Conservation (phyloP, 37 sponge, comb jelly and placozoan genomes). For the Dysidea cf. avara region DNA sequence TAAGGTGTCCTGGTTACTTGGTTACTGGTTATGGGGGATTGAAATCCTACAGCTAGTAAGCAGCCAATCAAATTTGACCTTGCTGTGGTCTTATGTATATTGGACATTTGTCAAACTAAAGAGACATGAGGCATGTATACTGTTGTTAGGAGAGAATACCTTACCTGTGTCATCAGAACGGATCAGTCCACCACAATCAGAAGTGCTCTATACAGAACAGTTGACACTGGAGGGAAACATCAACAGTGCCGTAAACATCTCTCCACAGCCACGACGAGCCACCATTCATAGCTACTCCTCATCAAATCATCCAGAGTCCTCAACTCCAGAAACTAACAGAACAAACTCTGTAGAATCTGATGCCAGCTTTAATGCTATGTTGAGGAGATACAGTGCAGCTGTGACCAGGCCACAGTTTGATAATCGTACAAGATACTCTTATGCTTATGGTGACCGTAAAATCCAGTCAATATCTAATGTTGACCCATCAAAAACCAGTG, state of each 20-base stretch:
- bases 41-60: too few species aligned
- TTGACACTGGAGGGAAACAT: too few species aligned
- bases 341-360: not conserved
- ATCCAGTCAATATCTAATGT: not conserved
- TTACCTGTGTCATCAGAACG: too few species aligned
- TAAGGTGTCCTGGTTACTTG: too few species aligned
- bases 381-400: conserved; percentile 19
- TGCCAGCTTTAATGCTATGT: conserved; percentile 31
- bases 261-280: not conserved
- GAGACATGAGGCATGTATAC: too few species aligned
- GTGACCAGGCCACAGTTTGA: not conserved
- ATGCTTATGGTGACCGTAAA: not conserved
- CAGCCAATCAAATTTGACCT: too few species aligned
- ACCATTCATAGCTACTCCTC: not conserved
- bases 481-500: not conserved
- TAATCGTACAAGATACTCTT: not conserved
- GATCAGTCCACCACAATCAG: conserved; percentile 35
- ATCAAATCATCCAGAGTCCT: too few species aligned
- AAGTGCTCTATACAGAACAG: too few species aligned
- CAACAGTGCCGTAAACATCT: not conserved
- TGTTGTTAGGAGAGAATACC: too few species aligned
- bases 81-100: too few species aligned
- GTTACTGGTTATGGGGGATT: too few species aligned
- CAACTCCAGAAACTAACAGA: conserved; percentile 4
- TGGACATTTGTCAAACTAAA: too few species aligned